A percentile compares a stretch with the other conserved stretches of the same genome.
Evolutionary conservation across 2,797 vertebrate genomes (phyloP).

Genomic region (Sebastolobus altivelis): DNA sequence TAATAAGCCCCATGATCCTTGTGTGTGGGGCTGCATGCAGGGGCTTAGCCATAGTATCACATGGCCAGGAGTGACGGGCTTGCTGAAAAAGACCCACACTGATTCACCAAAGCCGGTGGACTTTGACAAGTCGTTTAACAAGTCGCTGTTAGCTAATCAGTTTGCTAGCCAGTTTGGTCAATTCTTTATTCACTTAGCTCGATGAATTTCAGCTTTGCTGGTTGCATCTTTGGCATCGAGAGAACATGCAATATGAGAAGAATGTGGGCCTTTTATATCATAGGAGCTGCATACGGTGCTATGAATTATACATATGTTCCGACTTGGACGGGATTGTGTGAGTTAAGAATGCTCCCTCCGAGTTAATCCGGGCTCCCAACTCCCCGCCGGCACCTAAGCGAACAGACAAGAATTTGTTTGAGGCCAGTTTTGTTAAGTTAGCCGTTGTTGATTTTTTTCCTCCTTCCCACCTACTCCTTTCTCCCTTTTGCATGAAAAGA

Average conservation of each 20-base stretch:
- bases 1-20: conserved; percentile 82
- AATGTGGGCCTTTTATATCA: conserved; percentile 59
- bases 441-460: conserved; percentile 58
- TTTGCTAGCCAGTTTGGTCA: conserved; percentile 23
- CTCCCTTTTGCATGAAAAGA: conserved; percentile 66
- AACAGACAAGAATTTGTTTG: conserved; percentile 73
- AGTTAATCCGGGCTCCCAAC: conserved; percentile 74
- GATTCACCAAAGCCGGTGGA: conserved; percentile 54
- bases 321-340: conserved; percentile 66
- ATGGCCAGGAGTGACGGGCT: conserved; percentile 68
- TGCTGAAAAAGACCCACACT: conserved; percentile 43
- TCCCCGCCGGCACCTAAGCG: conserved; percentile 64
- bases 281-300: conserved; percentile 65
- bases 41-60: conserved; percentile 81
- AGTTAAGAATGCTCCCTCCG: conserved; percentile 70
- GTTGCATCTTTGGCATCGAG: conserved; percentile 53
- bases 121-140: conserved; percentile 67
- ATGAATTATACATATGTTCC: conserved; percentile 81
- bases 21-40: conserved; percentile 75
- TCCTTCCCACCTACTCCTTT: conserved; percentile 59
- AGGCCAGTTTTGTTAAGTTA: conserved; percentile 81
- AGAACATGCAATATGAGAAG: conserved; percentile 54
- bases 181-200: conserved; percentile 10
- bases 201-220: conserved; percentile 8
- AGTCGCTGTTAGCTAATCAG: conserved; percentile 47